Percentiles rank a stretch among this genome's conserved stretches.
Conservation (phyloP, 1,140 invertebrate genomes). For the Bombus cullumanus region DNA sequence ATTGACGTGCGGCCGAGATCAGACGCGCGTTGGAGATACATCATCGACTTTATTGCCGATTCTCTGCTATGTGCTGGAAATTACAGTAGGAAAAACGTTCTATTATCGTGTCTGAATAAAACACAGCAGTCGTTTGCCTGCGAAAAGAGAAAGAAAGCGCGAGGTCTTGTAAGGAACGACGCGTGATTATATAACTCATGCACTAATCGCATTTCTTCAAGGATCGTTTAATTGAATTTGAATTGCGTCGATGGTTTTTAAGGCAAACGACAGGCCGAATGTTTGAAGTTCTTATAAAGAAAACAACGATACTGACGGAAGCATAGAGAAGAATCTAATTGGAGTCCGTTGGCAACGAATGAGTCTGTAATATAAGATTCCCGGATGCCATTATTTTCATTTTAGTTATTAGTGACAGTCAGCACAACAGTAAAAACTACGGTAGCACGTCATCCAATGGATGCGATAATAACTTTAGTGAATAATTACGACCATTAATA, state of each 20-base stretch:
- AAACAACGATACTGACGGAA: background rate
- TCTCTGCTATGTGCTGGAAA: background rate
- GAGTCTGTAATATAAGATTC: constrained; percentile 41
- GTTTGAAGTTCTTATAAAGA: background rate
- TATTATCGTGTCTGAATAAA: background rate
- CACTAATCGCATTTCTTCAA: background rate
- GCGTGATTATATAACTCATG: background rate
- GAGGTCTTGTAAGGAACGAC: background rate
- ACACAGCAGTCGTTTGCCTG: background rate
- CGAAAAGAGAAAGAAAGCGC: background rate
- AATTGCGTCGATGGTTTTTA: background rate
- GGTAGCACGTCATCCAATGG: background rate
- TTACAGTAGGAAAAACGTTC: background rate
- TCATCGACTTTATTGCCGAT: constrained; percentile 25
- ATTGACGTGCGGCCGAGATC: constrained; percentile 48
- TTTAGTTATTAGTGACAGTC: constrained; percentile 41
- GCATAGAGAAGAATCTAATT: background rate
- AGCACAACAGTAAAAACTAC: background rate
- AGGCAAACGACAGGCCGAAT: background rate
- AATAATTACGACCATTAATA: background rate
- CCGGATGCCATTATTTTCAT: constrained; percentile 63
- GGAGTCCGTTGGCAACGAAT: constrained; percentile 50
- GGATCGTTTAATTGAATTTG: background rate
- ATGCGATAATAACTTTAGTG: background rate
- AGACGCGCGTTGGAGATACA: constrained; percentile 16